These are phyloP conservation scores for Araneus ventricosus DNA, from an alignment of 1,140 invertebrate genomes.

Conservation along the genomic window DNA sequence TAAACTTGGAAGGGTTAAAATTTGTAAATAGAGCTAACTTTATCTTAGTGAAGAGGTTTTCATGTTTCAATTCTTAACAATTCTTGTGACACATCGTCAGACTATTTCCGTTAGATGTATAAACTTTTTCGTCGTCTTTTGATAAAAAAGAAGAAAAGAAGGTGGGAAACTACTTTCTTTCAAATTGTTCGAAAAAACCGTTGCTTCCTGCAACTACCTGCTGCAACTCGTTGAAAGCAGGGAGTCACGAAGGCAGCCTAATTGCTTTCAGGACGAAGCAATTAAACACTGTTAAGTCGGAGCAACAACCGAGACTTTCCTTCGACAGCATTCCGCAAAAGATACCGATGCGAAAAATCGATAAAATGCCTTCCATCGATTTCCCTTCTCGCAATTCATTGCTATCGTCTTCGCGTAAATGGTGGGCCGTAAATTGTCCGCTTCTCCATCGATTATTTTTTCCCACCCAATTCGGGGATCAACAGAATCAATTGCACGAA, in stretches of 20 bases:
- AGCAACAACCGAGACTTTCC: conserved; percentile 48
- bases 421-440: conserved; percentile 65
- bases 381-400: conserved; percentile 54
- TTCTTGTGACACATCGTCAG: too few relatives aligned
- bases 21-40: too few relatives aligned
- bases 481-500: conserved; percentile 45
- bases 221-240: neutral
- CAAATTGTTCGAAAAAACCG: neutral
- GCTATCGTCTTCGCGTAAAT: conserved; percentile 64
- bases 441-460: conserved; percentile 66
- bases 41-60: too few relatives aligned
- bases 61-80: too few relatives aligned
- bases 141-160: too few relatives aligned
- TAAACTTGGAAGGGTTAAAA: too few relatives aligned
- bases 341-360: conserved; percentile 65
- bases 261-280: neutral
- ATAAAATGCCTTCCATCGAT: conserved; percentile 43
- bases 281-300: conserved; percentile 50
- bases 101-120: too few relatives aligned
- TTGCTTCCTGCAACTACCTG: neutral
- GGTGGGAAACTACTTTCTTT: neutral
- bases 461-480: conserved; percentile 50
- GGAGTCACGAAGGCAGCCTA: neutral
- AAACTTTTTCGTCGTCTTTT: too few relatives aligned
- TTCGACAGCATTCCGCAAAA: neutral